phyloP scores from a whole-genome alignment of 2,113 vertebrate genomes.

The Microtus richardsoni region DNA sequence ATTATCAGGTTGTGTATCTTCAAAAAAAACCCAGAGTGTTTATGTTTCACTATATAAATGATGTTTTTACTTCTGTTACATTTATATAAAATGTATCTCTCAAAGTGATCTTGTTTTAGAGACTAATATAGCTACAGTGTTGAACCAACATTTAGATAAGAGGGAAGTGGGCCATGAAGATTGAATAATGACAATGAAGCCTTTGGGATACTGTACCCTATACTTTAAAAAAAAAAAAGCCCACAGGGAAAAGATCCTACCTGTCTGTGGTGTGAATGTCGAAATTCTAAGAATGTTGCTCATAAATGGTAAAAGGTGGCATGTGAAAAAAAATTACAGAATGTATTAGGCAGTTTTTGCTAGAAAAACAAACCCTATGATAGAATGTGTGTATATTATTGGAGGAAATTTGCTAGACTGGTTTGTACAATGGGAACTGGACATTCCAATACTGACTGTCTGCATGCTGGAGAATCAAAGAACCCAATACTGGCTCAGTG shows the following conservation, averaged over 20 bases:
- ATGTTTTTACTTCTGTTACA: not conserved
- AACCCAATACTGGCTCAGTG: no score
- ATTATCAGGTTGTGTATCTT: not conserved
- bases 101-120: not conserved
- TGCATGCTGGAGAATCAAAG: no score
- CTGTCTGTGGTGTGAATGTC: not conserved
- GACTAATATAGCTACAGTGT: not conserved
- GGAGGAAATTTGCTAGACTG: not conserved
- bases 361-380: not conserved
- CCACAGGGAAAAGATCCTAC: not conserved
- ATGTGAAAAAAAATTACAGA: not conserved
- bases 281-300: not conserved
- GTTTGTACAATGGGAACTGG: not conserved
- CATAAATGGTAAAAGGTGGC: not conserved
- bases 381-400: not conserved
- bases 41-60: not conserved
- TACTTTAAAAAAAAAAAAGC: no score
- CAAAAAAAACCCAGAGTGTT: not conserved
- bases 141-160: not conserved
- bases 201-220: not conserved
- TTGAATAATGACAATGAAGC: not conserved
- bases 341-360: not conserved
- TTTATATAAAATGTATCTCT: not conserved
- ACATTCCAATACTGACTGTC: not conserved
- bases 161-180: not conserved